Evolutionary conservation across 2,888 invertebrate species (phyloP).

Genomic region (Eulithis testata): DNA sequence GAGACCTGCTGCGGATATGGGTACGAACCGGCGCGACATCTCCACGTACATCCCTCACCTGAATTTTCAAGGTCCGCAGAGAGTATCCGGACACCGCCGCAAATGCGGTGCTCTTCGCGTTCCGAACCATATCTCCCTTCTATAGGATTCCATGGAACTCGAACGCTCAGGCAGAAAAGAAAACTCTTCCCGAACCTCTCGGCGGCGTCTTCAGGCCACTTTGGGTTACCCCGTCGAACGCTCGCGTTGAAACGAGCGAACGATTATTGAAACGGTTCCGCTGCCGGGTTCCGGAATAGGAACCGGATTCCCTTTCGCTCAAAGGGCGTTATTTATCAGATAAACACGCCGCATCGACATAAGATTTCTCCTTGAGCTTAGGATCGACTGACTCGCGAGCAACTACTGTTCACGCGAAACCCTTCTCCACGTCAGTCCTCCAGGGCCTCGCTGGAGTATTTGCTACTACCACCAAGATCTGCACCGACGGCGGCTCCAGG

Average conservation of each 20-base stretch:
- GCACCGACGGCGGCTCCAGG: conserved; percentile 81
- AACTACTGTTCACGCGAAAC: conserved; percentile 79
- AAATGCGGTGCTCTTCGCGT: conserved; percentile 62
- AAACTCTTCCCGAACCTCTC: conserved; percentile 80
- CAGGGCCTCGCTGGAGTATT: conserved; percentile 87
- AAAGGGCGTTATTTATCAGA: too few species aligned
- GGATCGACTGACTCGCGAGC: conserved; percentile 84
- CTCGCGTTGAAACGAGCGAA: too few species aligned
- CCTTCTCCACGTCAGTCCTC: conserved; percentile 85
- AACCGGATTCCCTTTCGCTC: too few species aligned
- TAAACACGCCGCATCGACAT: too few species aligned
- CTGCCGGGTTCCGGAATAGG: too few species aligned
- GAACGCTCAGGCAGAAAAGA: conserved; percentile 77
- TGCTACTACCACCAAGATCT: conserved; percentile 90
- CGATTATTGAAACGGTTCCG: too few species aligned
- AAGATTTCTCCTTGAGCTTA: conserved; percentile 79
- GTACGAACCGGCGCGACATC: conserved; percentile 81
- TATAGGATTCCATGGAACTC: conserved; percentile 77
- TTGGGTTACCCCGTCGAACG: too few species aligned
- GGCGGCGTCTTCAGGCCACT: conserved; percentile 84
- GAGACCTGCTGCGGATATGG: conserved; percentile 91
- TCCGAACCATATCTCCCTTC: conserved; percentile 81
- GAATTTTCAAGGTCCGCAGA: conserved; percentile 67
- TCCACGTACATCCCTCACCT: conserved; percentile 63
- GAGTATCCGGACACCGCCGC: conserved; percentile 59